Conservation (phyloP, 2,797 vertebrate species). For the Muscicapa comitata region DNA sequence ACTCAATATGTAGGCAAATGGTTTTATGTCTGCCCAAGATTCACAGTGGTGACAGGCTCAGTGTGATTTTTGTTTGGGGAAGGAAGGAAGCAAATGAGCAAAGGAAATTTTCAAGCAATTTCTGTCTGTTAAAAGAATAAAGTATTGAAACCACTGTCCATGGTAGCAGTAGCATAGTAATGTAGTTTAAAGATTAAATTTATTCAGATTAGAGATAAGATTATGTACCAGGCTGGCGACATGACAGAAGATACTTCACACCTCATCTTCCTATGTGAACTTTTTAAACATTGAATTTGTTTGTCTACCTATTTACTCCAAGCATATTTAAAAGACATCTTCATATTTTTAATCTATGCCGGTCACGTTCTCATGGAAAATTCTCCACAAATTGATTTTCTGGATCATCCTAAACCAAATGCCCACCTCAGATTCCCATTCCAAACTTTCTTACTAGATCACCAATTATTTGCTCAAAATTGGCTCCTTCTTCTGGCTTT, state of each 20-base stretch:
- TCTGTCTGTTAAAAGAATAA: not conserved
- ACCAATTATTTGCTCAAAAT: not conserved
- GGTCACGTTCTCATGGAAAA: not conserved
- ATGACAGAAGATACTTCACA: fast-evolving
- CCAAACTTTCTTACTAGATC: not conserved
- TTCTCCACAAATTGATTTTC: not conserved
- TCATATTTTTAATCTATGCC: not conserved
- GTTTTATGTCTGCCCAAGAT: not conserved
- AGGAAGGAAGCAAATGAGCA: not conserved
- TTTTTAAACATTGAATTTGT: not conserved
- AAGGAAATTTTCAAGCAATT: not conserved
- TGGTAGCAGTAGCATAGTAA: not conserved
- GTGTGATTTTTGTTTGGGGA: not conserved
- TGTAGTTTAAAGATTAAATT: not conserved
- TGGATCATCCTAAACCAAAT: not conserved
- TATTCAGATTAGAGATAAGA: not conserved
- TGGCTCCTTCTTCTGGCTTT: not conserved
- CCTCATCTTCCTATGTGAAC: fast-evolving
- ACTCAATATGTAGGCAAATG: not conserved
- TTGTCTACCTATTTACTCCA: not conserved
- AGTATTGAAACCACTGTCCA: not conserved
- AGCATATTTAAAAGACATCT: not conserved
- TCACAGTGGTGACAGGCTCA: fast-evolving
- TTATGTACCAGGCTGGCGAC: too few species aligned
- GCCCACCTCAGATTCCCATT: not conserved